Base-by-base conservation (phyloP, 2,888 invertebrate genomes). In the Schrankia costaestrigalis region DNA sequence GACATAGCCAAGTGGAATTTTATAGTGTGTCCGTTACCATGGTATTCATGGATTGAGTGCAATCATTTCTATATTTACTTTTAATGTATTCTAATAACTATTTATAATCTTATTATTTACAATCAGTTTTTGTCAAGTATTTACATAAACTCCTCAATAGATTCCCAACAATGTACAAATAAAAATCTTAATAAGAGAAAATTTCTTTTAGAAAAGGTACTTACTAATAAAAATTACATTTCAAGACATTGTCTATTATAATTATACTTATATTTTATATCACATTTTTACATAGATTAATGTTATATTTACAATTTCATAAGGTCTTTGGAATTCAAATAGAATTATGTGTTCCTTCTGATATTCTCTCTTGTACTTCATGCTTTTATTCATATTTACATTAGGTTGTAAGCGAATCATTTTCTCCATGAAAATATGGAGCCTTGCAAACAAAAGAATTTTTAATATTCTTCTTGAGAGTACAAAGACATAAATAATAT, bases 281-380 rank as follows among this genome's bases (percentile, higher is more conserved):
- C 67, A 69, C 69, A 69, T 67, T 69, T 68, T 69, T 56, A 56
- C 56, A 56, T 54, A 58, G 53, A 60, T 43, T 42, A 43, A 57
- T 31, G 22, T 47, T 45, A n/a, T 59, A 57, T 62, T 46, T 61
- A 62, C 62, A 62, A 17, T 32, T 51, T 54, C 41, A 56, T 55
- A 52, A 54, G 41, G 38, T 42, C 25, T 38, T 34, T 38, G 31
- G 50, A 36, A 33, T 39, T 34, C 24, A 54, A 56, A 45, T 56
- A 34, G 31, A 18, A 30, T 41, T 24, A 23, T 10, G 7, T 29
- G 12, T 38, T 43, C 31, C 22, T 28, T 39, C 30, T 25, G 18
- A 31, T 31, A 26, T 17, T 17, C 7, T 5, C 17, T n/a, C n/a
- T 35, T 36, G 25, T 21, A 38, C n/a, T 18, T 35, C n/a, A 12